Evolutionary conservation across 92 coral and sea anemone species (phyloP).

Genomic region (Umimayanthus kanabou): DNA sequence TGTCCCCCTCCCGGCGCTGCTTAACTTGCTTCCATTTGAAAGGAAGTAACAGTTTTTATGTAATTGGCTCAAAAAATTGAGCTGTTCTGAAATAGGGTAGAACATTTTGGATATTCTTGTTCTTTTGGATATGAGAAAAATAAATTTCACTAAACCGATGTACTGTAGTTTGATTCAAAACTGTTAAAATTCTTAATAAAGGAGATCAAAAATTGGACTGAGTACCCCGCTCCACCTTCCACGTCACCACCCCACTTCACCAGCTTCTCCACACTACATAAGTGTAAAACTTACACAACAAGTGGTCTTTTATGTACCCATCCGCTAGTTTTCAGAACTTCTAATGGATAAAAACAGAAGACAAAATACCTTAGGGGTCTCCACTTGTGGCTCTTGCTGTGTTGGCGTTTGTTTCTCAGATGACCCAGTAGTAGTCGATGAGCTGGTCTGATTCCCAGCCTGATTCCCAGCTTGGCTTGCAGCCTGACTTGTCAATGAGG

Average conservation of each 20-base stretch:
- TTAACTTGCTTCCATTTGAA: not conserved
- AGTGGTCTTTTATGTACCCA: not conserved
- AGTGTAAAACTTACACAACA: not conserved
- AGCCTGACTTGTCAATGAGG: conserved; percentile 11
- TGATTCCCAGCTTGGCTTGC: not conserved
- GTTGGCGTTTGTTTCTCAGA: conserved; percentile 26
- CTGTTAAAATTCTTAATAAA: too few relatives aligned
- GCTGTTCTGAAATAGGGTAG: not conserved
- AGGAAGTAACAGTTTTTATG: too few relatives aligned
- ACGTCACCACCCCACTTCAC: not conserved
- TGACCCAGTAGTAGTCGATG: conserved; percentile 23
- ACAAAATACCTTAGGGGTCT: conserved; percentile 24
- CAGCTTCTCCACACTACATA: not conserved
- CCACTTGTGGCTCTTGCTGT: conserved; percentile 27
- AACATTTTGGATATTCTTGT: not conserved
- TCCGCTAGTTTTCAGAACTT: not conserved
- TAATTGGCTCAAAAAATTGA: not conserved
- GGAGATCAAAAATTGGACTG: too few relatives aligned
- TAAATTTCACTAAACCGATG: not conserved
- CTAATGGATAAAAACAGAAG: not conserved
- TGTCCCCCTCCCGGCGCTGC: not conserved
- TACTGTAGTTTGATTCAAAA: too few relatives aligned
- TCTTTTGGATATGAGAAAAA: not conserved
- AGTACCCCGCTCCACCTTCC: not conserved
- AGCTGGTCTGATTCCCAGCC: conserved; percentile 5